These are phyloP conservation scores for Lasaia peninsularis DNA, from an alignment of 1,140 invertebrate species.

Conservation along the genomic window DNA sequence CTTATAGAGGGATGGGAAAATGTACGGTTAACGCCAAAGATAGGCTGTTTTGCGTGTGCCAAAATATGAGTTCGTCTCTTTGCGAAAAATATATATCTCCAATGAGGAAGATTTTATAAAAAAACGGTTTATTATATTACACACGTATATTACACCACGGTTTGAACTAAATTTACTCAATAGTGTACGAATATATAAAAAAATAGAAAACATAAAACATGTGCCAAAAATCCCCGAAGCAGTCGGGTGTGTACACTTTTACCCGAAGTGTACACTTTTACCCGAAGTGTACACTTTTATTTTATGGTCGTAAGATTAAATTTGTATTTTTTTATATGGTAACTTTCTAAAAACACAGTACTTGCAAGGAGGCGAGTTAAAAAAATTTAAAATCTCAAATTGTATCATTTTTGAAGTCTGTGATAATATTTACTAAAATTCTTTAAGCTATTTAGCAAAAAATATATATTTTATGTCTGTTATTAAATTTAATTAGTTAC, in stretches of 20 bases:
- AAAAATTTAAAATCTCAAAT: not conserved
- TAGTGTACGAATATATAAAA: too few species aligned
- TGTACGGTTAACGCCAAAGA: constrained; percentile 41
- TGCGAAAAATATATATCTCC: too few species aligned
- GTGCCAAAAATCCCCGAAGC: too few species aligned
- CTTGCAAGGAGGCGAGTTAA: not conserved
- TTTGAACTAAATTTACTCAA: too few species aligned
- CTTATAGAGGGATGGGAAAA: constrained; percentile 42
- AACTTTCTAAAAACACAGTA: not conserved
- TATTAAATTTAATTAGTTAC: not conserved
- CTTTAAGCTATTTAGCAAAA: constrained; percentile 6
- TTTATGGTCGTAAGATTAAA: too few species aligned
- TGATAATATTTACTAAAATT: constrained; percentile 12
- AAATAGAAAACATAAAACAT: too few species aligned
- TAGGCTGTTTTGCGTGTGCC: constrained; percentile 58
- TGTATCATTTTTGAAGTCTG: not conserved
- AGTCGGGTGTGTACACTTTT: too few species aligned
- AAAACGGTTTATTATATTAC: too few species aligned
- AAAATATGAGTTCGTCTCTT: constrained; percentile 21
- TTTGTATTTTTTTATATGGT: constrained; percentile 10
- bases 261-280: too few species aligned
- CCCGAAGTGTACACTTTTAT: too few species aligned
- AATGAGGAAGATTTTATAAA: too few species aligned
- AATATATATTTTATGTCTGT: not conserved
- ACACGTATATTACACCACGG: too few species aligned